Evolutionary conservation across 2,888 invertebrate species (phyloP).

Genomic region (Pyralis farinalis): DNA sequence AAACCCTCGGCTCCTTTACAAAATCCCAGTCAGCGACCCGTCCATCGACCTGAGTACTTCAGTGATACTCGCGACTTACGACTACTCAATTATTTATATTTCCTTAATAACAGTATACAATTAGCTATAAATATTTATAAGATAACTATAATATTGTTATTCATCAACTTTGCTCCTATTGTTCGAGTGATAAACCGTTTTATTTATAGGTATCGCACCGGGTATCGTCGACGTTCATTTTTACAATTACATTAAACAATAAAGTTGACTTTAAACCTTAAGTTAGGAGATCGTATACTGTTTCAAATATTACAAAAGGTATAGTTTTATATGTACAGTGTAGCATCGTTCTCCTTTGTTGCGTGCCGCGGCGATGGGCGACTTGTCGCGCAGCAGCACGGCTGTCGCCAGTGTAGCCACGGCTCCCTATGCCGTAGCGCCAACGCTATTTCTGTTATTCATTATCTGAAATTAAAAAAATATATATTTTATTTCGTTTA

Average conservation of each 20-base stretch:
- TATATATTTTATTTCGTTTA: not conserved
- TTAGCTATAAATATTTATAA: constrained; percentile 81
- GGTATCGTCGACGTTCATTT: constrained; percentile 62
- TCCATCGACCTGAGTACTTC: constrained; percentile 65
- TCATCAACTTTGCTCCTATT: constrained; percentile 61
- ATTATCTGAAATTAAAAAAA: constrained; percentile 57
- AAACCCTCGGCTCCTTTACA: constrained; percentile 60
- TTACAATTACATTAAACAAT: constrained; percentile 66
- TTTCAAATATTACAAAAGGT: constrained; percentile 81
- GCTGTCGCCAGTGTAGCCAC: constrained; percentile 19
- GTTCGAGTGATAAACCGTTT: constrained; percentile 56
- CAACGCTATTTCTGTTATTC: constrained; percentile 62
- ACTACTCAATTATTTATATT: constrained; percentile 80
- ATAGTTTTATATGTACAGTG: constrained; percentile 74
- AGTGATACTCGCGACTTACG: constrained; percentile 76
- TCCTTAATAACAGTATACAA: constrained; percentile 81
- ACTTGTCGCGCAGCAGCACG: constrained; percentile 20
- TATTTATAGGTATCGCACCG: constrained; percentile 65
- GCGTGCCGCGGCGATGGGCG: constrained; percentile 37
- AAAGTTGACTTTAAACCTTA: constrained; percentile 80
- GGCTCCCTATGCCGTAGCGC: constrained; percentile 35
- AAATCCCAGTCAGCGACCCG: constrained; percentile 48
- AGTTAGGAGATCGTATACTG: constrained; percentile 81
- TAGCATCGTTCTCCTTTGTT: constrained; percentile 73
- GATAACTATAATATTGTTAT: constrained; percentile 78